Evolutionary conservation across 2,888 invertebrate genomes (phyloP).

Genomic region (Epinotia brunnichana): DNA sequence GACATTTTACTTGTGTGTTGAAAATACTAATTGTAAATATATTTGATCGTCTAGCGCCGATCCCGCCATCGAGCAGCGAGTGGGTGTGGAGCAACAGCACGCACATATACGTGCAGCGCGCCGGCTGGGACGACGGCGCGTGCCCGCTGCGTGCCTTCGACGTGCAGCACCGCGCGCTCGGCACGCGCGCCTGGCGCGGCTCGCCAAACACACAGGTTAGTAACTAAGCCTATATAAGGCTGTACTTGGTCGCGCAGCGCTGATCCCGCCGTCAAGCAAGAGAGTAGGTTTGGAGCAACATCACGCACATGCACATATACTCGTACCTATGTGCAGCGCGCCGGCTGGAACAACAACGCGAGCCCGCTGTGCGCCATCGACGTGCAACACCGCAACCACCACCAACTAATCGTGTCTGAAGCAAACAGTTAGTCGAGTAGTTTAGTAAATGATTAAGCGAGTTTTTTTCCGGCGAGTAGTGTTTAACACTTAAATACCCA

Average conservation of each 20-base stretch:
- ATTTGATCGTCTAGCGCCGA: slow-evolving; percentile 74
- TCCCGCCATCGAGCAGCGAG: slow-evolving; percentile 88
- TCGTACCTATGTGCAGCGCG: slow-evolving; percentile 90
- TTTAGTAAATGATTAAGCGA: too few relatives aligned
- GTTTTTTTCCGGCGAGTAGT: too few relatives aligned
- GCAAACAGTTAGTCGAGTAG: too few relatives aligned
- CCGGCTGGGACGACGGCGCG: slow-evolving; percentile 93
- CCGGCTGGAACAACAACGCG: slow-evolving; percentile 93
- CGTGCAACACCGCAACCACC: slow-evolving; percentile 89
- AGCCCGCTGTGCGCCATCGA: slow-evolving; percentile 91
- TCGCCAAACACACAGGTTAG: slow-evolving; percentile 15
- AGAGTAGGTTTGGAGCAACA: slow-evolving; percentile 91
- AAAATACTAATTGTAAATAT: too few relatives aligned
- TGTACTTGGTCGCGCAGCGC: slow-evolving; percentile 69
- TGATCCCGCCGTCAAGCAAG: slow-evolving; percentile 87
- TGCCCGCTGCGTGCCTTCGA: slow-evolving; percentile 91
- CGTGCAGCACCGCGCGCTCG: slow-evolving; percentile 87
- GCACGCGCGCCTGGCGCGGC: slow-evolving; percentile 68
- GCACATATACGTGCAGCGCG: slow-evolving; percentile 89
- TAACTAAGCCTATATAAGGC: neutral
- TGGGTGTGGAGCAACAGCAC: slow-evolving; percentile 91
- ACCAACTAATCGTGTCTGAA: too few relatives aligned
- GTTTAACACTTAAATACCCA: too few relatives aligned
- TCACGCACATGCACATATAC: slow-evolving; percentile 89
- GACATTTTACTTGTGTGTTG: neutral